Conservation (phyloP, 2,113 vertebrate species). For the Carettochelys insculpta region DNA sequence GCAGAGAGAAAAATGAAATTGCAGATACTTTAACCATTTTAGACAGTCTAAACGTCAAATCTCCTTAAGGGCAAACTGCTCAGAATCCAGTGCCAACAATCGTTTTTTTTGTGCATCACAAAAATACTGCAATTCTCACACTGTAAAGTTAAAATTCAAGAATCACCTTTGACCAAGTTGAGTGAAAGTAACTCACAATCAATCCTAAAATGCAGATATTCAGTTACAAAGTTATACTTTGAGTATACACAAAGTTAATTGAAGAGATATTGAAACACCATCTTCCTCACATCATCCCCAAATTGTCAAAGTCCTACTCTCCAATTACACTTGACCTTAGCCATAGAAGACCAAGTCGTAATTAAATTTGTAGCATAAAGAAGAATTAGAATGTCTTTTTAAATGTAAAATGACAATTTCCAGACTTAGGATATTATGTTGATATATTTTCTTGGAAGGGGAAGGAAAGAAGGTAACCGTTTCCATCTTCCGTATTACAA, state of each 20-base stretch:
- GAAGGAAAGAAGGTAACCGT: background rate
- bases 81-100: background rate
- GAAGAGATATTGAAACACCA: background rate
- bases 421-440: background rate
- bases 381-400: too few species aligned
- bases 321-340: background rate
- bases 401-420: background rate
- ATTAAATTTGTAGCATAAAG: too few species aligned
- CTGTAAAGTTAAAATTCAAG: background rate
- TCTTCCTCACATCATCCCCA: background rate
- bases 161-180: background rate
- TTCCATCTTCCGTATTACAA: background rate
- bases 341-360: too few species aligned
- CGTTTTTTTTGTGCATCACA: background rate
- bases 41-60: background rate
- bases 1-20: background rate
- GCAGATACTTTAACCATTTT: background rate
- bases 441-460: background rate
- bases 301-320: background rate
- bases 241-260: background rate
- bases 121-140: background rate
- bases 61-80: background rate
- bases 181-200: background rate
- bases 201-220: background rate
- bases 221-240: background rate